Evolutionary conservation across 2,113 vertebrate species (phyloP).

Genomic region (Crotophaga sulcirostris): DNA sequence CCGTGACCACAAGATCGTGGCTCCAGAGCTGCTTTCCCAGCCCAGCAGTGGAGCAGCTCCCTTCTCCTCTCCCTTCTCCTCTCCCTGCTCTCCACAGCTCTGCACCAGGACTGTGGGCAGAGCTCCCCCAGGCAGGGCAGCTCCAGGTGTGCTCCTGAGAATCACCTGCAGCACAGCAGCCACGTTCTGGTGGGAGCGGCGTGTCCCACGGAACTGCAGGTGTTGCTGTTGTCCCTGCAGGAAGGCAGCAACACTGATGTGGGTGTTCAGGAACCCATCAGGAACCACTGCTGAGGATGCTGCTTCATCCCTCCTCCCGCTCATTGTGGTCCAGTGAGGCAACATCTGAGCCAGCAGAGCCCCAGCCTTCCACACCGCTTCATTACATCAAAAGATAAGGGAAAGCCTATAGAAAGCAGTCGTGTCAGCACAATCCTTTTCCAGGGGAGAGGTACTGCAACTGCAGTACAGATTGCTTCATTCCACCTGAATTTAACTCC

Average conservation of each 20-base stretch:
- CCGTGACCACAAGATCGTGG: not conserved
- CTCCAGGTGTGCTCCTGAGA: not conserved
- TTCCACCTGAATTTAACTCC: no score
- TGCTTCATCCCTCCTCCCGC: no score
- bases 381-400: not conserved
- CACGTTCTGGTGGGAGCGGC: rapidly evolving
- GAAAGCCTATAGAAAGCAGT: rapidly evolving
- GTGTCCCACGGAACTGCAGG: not conserved
- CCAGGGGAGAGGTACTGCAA: not conserved
- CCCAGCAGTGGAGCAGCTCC: not conserved
- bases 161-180: not conserved
- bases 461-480: not conserved
- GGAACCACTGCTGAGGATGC: no score
- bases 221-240: rapidly evolving
- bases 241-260: not conserved
- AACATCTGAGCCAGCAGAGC: no score
- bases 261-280: no score
- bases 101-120: no score
- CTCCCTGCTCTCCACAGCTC: not conserved
- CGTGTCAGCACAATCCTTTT: not conserved
- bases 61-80: not conserved
- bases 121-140: no score
- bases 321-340: no score
- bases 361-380: not conserved
- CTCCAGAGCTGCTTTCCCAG: not conserved